These are phyloP conservation scores for Cladorhizidae sp. DNA, from an alignment of 37 sponge, comb jelly and placozoan species.

Conservation along the genomic window DNA sequence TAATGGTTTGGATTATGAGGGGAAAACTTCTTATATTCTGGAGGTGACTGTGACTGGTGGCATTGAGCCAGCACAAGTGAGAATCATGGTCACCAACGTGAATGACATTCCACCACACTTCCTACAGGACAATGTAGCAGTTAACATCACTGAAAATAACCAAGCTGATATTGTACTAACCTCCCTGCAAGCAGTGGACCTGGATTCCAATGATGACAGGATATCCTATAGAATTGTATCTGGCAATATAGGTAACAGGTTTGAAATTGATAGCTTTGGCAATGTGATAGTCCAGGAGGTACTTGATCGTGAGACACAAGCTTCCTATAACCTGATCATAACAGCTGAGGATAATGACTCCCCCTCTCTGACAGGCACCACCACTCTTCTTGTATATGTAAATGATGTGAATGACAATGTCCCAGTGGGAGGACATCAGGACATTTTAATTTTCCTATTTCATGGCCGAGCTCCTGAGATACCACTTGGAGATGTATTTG, in stretches of 20 bases:
- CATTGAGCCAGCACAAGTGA: constrained; percentile 26
- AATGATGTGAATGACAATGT: constrained; percentile 71
- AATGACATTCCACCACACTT: constrained; percentile 74
- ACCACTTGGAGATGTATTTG: constrained; percentile 36
- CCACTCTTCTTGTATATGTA: constrained; percentile 45
- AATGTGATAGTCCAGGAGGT: neutral
- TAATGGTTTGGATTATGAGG: constrained; percentile 46
- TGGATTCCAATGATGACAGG: constrained; percentile 36
- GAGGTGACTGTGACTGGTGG: constrained; percentile 23
- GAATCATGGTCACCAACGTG: constrained; percentile 40
- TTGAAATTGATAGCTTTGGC: constrained; percentile 41
- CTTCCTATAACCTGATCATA: constrained; percentile 34
- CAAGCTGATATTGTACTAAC: neutral
- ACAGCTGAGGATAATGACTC: constrained; percentile 63
- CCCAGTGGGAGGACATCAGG: constrained; percentile 46
- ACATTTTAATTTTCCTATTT: constrained; percentile 41
- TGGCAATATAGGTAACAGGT: constrained; percentile 29
- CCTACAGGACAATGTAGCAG: neutral
- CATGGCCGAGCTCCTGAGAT: constrained; percentile 5
- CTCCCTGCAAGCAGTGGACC: constrained; percentile 35
- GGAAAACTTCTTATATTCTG: constrained; percentile 4
- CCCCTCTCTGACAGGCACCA: constrained; percentile 57
- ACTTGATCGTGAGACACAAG: constrained; percentile 51
- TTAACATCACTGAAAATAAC: constrained; percentile 43
- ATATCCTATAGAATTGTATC: constrained; percentile 48